Conservation (phyloP, 2,888 invertebrate species). For the Ephialtes manifestator region DNA sequence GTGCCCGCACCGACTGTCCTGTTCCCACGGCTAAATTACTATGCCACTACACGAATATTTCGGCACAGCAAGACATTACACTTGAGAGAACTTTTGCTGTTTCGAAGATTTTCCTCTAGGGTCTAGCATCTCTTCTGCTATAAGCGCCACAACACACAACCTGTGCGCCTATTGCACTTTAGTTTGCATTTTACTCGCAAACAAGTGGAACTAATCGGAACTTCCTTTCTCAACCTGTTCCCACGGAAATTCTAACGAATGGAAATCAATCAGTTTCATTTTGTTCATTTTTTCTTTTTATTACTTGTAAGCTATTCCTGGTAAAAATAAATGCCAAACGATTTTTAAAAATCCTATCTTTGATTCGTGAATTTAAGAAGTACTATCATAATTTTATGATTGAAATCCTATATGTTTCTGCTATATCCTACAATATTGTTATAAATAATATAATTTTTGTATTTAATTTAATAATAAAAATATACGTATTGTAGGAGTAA, state of each 20-base stretch:
- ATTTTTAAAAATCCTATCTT: no score
- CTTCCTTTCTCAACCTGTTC: slow-evolving; percentile 49
- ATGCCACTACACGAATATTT: slow-evolving; percentile 78
- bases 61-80: slow-evolving; percentile 56
- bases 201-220: slow-evolving; percentile 57
- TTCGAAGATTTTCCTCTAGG: slow-evolving; percentile 61
- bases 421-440: no score
- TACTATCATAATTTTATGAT: no score
- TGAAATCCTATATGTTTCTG: no score
- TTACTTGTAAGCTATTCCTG: no score
- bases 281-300: no score
- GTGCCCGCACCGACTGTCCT: slow-evolving; percentile 70
- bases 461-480: no score
- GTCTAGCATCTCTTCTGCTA: slow-evolving; percentile 37
- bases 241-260: slow-evolving; percentile 41
- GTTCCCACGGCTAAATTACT: slow-evolving; percentile 81
- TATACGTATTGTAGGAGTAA: no score
- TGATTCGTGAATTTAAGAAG: no score
- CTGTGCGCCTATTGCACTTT: slow-evolving; percentile 38
- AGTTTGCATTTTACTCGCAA: slow-evolving; percentile 1
- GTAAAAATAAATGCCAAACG: no score
- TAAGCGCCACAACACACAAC: slow-evolving; percentile 59
- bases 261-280: slow-evolving; percentile 7
- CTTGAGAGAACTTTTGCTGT: slow-evolving; percentile 64
- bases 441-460: no score